phyloP scores from a whole-genome alignment of 2,113 vertebrate genomes.

The Xenus cinereus region DNA sequence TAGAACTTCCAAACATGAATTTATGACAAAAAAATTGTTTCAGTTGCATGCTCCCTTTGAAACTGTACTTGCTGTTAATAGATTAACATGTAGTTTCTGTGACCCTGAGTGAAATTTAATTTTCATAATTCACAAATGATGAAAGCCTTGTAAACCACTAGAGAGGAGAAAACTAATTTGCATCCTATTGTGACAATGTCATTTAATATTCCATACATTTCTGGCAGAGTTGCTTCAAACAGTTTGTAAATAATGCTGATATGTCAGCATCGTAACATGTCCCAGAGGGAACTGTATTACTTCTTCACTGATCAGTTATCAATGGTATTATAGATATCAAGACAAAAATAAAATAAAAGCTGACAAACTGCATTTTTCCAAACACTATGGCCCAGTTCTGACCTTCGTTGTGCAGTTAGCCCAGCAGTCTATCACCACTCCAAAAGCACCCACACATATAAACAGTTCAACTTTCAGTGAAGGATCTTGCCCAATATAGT shows the following conservation, averaged over 20 bases:
- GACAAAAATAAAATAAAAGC: not conserved
- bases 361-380: not conserved
- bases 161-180: constrained; percentile 23
- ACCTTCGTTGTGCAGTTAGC: not conserved
- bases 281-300: not conserved
- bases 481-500: not conserved
- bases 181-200: constrained; percentile 2
- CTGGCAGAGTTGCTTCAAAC: not conserved
- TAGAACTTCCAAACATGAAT: not conserved
- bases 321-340: not conserved
- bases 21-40: not conserved
- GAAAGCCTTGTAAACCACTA: not conserved
- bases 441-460: not conserved
- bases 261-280: not conserved
- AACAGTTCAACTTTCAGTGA: not conserved
- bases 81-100: not conserved
- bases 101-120: constrained; percentile 7
- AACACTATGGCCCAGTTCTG: not conserved
- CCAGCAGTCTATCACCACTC: not conserved
- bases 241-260: not conserved
- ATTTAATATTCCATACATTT: not conserved
- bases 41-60: constrained; percentile 1
- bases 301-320: not conserved
- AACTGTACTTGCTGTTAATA: not conserved
- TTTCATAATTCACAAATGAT: not conserved